Evolutionary conservation across 1,140 invertebrate genomes (phyloP), one percentile per base, ranked within the genome.

Genomic region (Epicauta chinensis): DNA sequence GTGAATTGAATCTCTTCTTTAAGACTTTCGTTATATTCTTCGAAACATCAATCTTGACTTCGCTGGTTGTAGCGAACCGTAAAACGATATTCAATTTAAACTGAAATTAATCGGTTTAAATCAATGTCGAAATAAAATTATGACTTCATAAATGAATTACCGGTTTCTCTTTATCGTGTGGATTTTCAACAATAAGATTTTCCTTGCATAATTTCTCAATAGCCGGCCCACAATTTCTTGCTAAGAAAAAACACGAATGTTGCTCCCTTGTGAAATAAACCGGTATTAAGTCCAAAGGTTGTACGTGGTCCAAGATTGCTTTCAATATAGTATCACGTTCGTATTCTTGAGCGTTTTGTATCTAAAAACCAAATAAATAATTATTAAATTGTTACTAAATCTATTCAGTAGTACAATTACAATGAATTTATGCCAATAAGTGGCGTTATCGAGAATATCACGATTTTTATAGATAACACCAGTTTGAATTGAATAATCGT

Each of bases 231-330:
- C 77, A 79, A 53, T 77, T 77, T 43, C 74, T 65, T 2, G 71
- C 71, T 16, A 78, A 51, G 51, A 79, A 78, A 32, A 59, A 71
- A 71, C 66, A 2, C 65, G 58, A 1, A 68, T 68, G 2, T 60
- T n/a, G n/a, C n/a, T n/a, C 58, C 7, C 61, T 52, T 16, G 70
- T 66, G 62, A 73, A 78, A n/a, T 58, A 66, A 0, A 78, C 71
- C 7, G 77, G 77, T 31, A 78, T 73, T 2, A 79, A 59, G 45
- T 78, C 75, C 3, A 69, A 59, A 5, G 77, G 76, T 38, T 75
- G 66, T 1, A 75, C 65, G 10, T 71, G 59, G 29, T 67, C 66
- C n/a, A 78, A 43, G 31, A 79, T 72, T 11, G 68, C 64, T 59
- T 69, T 71, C 15, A 78, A 51, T 10, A 77, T 63, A n/a, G 56